Evolutionary conservation across 2,888 invertebrate species (phyloP), one percentile per base, ranked within the genome.

Genomic region (Noctua janthina): DNA sequence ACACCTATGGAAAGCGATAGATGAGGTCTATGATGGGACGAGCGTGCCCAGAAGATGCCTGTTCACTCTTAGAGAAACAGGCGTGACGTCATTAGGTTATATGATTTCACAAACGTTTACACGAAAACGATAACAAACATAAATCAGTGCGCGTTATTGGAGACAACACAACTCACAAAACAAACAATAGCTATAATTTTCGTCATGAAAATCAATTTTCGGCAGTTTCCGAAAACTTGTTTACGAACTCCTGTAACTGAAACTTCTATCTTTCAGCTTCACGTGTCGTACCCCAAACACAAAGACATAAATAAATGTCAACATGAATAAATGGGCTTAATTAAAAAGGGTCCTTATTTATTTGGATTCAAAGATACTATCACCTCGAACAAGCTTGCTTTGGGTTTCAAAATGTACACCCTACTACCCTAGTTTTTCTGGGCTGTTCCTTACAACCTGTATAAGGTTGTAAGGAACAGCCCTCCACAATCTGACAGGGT

Each of bases 301-400:
- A 54, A 59, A n/a, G 23, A 70, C 23, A 71, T 74, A 77, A 74
- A 84, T 84, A 74, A 74, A 82, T 67, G 62, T 71, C 67, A 74
- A 77, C 67, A 35, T 35, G 15, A 71, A 80, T 75, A 35, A 77
- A 84, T 51, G 35, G 43, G 11, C 17, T 74, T 74, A n/a, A 76
- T 82, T 82, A 71, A 74, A 84, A 77, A 77, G 59, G 82, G 15
- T 51, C 51, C 35, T 82, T 82, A 71, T 84, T 84, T 68, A 81
- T 83, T 75, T 68, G 62, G 23, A 56, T 68, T 82, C 51, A 59
- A 56, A 74, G 56, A 64, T 67, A 64, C 17, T 8, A 20, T 35
- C 35, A 35, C 7, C 17, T 64, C 20, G 15, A 67, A 67, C 66
- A 67, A 23, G 66, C 11, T 39, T 66, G 66, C 11, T 23, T 67